Evolutionary conservation across 35 echinoderm and acorn worm species (phyloP), one percentile per base, ranked within the genome.

Genomic region (Lytechinus variegatus): DNA sequence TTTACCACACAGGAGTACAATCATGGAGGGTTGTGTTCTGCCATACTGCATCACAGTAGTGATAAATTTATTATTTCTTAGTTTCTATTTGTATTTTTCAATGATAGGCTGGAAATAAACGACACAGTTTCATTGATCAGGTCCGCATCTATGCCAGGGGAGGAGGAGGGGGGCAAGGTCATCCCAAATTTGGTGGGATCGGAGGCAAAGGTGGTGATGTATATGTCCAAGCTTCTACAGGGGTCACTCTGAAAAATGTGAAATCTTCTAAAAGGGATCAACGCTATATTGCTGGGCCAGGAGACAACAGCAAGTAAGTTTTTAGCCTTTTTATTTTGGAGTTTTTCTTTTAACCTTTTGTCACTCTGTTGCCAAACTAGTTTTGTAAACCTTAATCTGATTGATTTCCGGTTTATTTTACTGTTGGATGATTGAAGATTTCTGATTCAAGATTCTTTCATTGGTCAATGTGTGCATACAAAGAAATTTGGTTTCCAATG

Each of bases 181-280:
- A 96, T 27, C 97, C 98, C 44, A 86, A 66, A 6, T 94, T 94
- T 97, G 98, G 98, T 54, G 98, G 97, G 7, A 96, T 94, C 52
- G 98, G 97, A 87, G 98, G 98, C 87, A 87, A 94, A 86, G 98
- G 98, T 28, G 98, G 98, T 8, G 95, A 97, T 58, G 92, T 99
- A 9, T 96, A 95, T 87, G 61, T 99, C 5, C 54, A 98, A 91
- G 87, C 97, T 61, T 89, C 91, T 27, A n/a, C 95, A 19, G 95
- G 95, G 4, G 96, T 90, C 19, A 96, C 98, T 1, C 95, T 99
- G 61, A 97, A 89, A 86, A 94, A 95, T 53, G 55, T 99, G 29
- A 97, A 95, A 29, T 92, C 51, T 21, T 52, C 27, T 52, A 87
- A 94, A 28, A 92, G 87, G 2, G 71, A 96, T 12, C 97, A 98